A percentile compares a stretch with the other conserved stretches of the same genome.
phyloP scores from a whole-genome alignment of 2,113 vertebrate species.

The Psilopsiagon aurifrons region DNA sequence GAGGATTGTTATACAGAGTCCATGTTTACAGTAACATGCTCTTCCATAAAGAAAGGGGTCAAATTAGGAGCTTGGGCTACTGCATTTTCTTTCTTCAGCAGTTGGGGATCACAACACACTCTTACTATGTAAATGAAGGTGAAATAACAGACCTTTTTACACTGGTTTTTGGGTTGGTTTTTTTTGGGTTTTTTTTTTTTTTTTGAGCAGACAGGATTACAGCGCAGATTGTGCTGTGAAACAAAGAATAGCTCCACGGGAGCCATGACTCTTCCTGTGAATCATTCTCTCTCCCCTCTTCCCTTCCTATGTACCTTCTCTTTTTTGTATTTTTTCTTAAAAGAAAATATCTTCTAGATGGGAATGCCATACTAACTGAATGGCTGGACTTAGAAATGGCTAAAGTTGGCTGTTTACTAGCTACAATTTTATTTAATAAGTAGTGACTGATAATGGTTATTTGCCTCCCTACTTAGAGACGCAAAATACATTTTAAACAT shows the following conservation, averaged over 20 bases:
- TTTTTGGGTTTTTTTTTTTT: too few relatives aligned
- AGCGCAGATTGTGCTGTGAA: constrained; percentile 16
- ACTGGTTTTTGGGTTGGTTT: not conserved
- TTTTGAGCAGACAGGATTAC: constrained; percentile 39
- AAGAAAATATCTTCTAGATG: not conserved
- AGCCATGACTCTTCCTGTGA: constrained; percentile 33
- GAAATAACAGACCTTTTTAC: constrained; percentile 28
- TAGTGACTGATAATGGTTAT: constrained; percentile 25
- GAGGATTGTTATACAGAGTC: not conserved
- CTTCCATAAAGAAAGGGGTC: constrained; percentile 26
- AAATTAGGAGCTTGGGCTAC: not conserved
- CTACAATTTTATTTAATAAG: constrained; percentile 56
- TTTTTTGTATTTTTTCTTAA: constrained; percentile 27
- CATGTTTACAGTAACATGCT: constrained; percentile 15
- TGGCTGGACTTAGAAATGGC: not conserved
- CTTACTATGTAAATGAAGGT: constrained; percentile 20
- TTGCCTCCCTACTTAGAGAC: not conserved
- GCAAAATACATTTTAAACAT: constrained; percentile 44
- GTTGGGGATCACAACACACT: not conserved
- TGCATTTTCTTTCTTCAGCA: constrained; percentile 32
- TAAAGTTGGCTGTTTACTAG: constrained; percentile 18
- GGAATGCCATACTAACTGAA: not conserved
- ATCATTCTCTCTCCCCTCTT: not conserved
- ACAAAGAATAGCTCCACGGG: constrained; percentile 38
- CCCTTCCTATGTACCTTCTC: not conserved